phyloP scores from a whole-genome alignment of 2,797 vertebrate genomes.

The Pseudochirops cupreus region DNA sequence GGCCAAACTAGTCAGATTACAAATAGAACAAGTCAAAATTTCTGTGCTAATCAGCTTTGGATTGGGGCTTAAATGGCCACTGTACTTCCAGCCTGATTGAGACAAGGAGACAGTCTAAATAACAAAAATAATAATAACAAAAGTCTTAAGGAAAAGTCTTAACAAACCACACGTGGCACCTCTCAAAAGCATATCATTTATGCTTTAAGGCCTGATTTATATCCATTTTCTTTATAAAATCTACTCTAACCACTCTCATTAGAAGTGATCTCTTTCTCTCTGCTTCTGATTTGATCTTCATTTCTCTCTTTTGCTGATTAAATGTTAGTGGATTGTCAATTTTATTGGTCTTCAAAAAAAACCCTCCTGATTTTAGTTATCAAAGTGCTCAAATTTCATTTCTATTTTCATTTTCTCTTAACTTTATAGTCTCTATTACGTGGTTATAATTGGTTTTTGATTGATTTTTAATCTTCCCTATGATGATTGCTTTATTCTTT shows the following conservation, averaged over 20 bases:
- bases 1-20: not conserved
- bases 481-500: not conserved
- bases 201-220: not conserved
- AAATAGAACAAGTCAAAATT: not conserved
- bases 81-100: not conserved
- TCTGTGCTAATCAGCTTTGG: not conserved
- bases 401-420: not conserved
- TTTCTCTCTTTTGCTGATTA: not conserved
- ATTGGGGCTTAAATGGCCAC: not conserved
- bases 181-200: not conserved
- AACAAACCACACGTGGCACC: no score
- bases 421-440: not conserved
- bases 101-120: not conserved
- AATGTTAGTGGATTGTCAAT: not conserved
- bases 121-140: not conserved
- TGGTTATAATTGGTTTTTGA: not conserved
- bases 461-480: not conserved
- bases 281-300: not conserved
- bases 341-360: not conserved
- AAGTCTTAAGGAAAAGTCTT: not conserved
- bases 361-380: not conserved
- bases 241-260: not conserved
- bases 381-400: not conserved
- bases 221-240: not conserved
- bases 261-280: not conserved